Conservation (phyloP, 2,797 vertebrate genomes). For the Danio choprae region DNA sequence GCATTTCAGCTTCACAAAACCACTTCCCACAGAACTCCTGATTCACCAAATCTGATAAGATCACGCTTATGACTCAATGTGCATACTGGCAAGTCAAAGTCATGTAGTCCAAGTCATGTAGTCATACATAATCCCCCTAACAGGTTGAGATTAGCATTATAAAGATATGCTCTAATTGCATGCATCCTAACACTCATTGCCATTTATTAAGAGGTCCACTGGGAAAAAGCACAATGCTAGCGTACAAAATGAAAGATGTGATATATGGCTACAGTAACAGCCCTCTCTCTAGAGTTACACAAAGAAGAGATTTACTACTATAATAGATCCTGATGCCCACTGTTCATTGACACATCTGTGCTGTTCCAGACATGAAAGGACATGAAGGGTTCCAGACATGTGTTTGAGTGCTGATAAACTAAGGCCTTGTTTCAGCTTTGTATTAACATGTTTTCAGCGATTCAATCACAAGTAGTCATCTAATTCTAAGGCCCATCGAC, state of each 20-base stretch:
- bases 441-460: no score
- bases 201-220: constrained; percentile 14
- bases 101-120: constrained; percentile 38
- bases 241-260: constrained; percentile 30
- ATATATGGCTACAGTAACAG: constrained; percentile 39
- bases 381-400: neutral
- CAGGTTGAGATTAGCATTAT: constrained; percentile 52
- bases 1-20: constrained; percentile 9
- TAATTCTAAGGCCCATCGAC: no score
- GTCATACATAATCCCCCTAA: constrained; percentile 44
- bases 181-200: constrained; percentile 24
- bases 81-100: constrained; percentile 29
- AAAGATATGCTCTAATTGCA: constrained; percentile 46
- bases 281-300: constrained; percentile 14
- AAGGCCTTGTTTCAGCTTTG: no score
- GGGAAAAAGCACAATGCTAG: constrained; percentile 47
- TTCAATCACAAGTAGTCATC: no score
- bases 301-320: constrained; percentile 35
- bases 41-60: constrained; percentile 53
- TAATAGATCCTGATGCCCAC: constrained; percentile 8
- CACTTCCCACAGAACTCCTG: constrained; percentile 7
- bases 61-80: constrained; percentile 30
- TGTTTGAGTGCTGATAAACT: constrained; percentile 46
- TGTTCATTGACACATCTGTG: neutral
- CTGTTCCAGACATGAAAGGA: neutral